Base-by-base conservation (phyloP, 2,797 vertebrate species). In the Varecia variegata region DNA sequence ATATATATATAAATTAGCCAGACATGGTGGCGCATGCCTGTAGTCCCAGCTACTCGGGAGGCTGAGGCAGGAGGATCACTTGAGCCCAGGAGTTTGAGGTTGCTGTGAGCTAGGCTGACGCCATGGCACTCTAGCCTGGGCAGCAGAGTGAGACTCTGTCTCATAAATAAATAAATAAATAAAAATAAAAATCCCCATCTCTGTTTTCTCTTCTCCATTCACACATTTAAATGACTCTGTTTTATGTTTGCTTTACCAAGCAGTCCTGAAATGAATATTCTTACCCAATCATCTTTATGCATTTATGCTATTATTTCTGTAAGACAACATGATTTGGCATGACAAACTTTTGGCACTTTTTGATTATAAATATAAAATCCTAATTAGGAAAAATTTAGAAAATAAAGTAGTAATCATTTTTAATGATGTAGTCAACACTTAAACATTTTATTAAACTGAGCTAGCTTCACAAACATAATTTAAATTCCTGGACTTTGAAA, bases 341-440 rank as follows among this genome's bases (percentile, higher is more conserved):
- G 8, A 43, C 68, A 58, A 80, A 47, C 14, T 68, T 85, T 86
- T 73, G 80, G 60, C 13, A 74, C 23, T 52, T 88, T 94, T 81
- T 74, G 14, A 70, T 90, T 81, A 8, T 68, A 81, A 74, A 94
- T 83, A 18, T 90, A 87, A 95, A 88, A 62, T 85, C 12, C 47
- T 93, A 10, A 45, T 67, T 80, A 54, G n/a, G 84, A 95, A 82
- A 60, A 74, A 80, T 73, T 94, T 84, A 85, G 40, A 90, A 76
- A 65, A 56, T 79, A 67, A 83, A 93, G 25, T 74, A 67, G 47
- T 76, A 58, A 90, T 90, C 15, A 73, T 47, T 67, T 91, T 79
- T 77, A 95, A 32, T 95, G 27, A 82, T 50, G 5, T 56, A 9
- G 5, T 56, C 43, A 52, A 58, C 8, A 77, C 27, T 82, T 68